Base-by-base conservation (phyloP, 2,113 vertebrate species). In the Ceyx margarethae region DNA sequence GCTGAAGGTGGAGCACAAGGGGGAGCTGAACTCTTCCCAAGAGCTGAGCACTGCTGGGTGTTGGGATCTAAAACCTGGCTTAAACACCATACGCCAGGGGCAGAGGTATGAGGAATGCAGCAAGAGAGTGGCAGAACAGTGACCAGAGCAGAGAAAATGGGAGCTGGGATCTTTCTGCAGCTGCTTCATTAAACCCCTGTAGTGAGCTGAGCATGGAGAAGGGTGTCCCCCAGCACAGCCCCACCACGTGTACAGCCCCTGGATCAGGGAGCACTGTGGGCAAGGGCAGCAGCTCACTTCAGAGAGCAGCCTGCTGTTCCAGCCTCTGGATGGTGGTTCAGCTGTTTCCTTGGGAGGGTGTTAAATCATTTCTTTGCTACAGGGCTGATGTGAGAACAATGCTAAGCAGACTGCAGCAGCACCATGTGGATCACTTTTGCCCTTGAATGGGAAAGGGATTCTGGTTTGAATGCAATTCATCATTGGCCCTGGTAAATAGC, bases 351-450 rank as follows among this genome's bases (percentile, higher is more conserved):
- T 80, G 71, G 62, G 48, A 93, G 81, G 48, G 26, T 54, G 62
- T 92, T 95, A 87, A 94, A 94, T 95, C 42, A 85, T 76, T 88
- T 64, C 88, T 74, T 35, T 73, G 78, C 89, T 85, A 73, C 43
- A 65, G 53, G 79, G 64, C 20, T 37, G 81, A 71, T 93, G 95
- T 82, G 90, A 96, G 68, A 69, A 50, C 51, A 68, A 96, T 95
- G 35, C 81, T 92, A 94, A 96, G 71, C 91, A 93, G 94, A 43
- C 58, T 87, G 81, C 94, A 69, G 94, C 81, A 72, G 81, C 77
- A 54, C 75, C 85, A 35, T 48, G 37, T 85, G 94, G 93, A 85
- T 91, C 90, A 89, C 71, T 84, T 91, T 74, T 92, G 86, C 62
- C 94, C 87, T 95, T 95, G 95, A 69, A 67, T 73, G 72, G 85